Evolutionary conservation across 2,888 invertebrate genomes (phyloP).

Genomic region (Yponomeuta plumbellus): DNA sequence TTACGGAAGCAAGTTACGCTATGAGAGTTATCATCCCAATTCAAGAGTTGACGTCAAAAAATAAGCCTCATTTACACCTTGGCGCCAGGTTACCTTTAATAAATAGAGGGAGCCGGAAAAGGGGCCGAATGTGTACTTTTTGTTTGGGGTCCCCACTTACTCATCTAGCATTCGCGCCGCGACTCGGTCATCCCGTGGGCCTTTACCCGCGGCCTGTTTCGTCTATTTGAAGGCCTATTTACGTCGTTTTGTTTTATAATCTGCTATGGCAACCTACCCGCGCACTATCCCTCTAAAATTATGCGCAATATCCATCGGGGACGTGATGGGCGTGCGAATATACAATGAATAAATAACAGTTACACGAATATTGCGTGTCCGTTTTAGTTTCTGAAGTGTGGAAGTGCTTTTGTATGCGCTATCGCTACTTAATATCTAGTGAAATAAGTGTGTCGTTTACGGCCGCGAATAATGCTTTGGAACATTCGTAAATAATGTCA

Average conservation of each 20-base stretch:
- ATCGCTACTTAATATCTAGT: slow-evolving; percentile 1
- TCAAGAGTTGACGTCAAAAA: not conserved
- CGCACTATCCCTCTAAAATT: slow-evolving; percentile 65
- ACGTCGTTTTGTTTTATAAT: slow-evolving; percentile 75
- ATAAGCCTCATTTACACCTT: slow-evolving; percentile 12
- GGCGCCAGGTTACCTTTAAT: slow-evolving; percentile 2
- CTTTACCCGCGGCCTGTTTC: slow-evolving; percentile 69
- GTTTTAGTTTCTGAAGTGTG: slow-evolving; percentile 5
- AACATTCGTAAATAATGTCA: not conserved
- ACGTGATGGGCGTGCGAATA: slow-evolving; percentile 66
- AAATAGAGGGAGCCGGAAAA: not conserved
- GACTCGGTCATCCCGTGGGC: slow-evolving; percentile 60
- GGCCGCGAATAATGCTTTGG: not conserved
- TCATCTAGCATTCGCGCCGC: slow-evolving; percentile 71
- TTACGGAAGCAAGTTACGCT: not conserved
- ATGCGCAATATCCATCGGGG: slow-evolving; percentile 67
- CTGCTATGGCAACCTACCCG: slow-evolving; percentile 69
- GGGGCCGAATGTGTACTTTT: slow-evolving; percentile 15
- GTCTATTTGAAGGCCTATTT: slow-evolving; percentile 66
- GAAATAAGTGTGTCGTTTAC: not conserved
- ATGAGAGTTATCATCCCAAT: slow-evolving; percentile 1
- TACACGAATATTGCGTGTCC: slow-evolving; percentile 15
- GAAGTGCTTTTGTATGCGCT: slow-evolving; percentile 1
- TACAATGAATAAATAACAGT: slow-evolving; percentile 56
- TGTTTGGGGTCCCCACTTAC: slow-evolving; percentile 30